These are phyloP conservation scores for Petrocephalus schoutedeni DNA, from an alignment of 2,797 vertebrate species.

Conservation along the genomic window DNA sequence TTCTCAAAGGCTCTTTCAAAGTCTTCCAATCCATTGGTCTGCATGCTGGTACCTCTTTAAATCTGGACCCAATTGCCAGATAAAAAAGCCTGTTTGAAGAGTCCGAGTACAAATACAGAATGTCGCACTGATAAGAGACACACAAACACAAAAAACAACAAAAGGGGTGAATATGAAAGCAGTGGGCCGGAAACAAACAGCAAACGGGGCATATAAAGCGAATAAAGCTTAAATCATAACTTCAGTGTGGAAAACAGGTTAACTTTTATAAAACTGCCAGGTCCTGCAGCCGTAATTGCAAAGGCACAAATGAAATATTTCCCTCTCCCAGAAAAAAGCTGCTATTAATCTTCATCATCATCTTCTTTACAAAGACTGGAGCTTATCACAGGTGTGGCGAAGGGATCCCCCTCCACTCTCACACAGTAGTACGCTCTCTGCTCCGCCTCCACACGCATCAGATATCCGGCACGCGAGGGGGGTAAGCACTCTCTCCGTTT, in stretches of 20 bases:
- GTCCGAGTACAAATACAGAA: constrained; percentile 18
- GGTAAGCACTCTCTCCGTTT: constrained; percentile 45
- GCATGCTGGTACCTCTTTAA: constrained; percentile 21
- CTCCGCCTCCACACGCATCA: constrained; percentile 3
- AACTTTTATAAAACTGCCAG: background rate
- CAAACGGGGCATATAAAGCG: background rate
- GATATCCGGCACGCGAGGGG: constrained; percentile 52
- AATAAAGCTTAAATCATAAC: constrained; percentile 14
- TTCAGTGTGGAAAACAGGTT: background rate
- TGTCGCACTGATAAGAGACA: constrained; percentile 14
- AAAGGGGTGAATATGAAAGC: constrained; percentile 6
- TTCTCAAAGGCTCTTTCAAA: constrained; percentile 25
- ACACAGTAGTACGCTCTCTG: background rate
- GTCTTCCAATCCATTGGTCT: constrained; percentile 22
- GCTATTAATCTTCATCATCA: background rate
- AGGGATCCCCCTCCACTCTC: background rate
- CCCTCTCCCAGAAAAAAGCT: background rate
- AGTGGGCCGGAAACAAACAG: background rate
- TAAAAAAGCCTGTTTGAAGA: constrained; percentile 22
- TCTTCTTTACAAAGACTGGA: background rate
- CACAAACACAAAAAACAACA: background rate
- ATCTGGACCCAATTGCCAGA: constrained; percentile 20
- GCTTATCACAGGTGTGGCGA: background rate
- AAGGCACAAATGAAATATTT: constrained; percentile 5
- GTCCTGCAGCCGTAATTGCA: background rate